phyloP scores from a whole-genome alignment of 2,797 vertebrate genomes.

The Lerista edwardsae region DNA sequence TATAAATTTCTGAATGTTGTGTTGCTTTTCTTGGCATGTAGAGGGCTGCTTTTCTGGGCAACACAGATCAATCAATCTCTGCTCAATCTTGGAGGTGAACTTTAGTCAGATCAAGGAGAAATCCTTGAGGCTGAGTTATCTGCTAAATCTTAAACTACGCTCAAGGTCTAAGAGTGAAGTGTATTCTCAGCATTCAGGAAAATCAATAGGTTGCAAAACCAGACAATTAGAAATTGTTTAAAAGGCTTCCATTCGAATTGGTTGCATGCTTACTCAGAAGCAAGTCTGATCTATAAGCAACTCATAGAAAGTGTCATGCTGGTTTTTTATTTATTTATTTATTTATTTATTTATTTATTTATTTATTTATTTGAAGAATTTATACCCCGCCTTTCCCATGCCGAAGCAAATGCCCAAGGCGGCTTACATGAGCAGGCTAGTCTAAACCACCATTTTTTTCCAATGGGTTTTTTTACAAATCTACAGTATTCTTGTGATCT shows the following conservation, averaged over 20 bases:
- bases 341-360: too few species aligned
- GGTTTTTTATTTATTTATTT: too few species aligned
- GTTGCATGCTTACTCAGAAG: background rate
- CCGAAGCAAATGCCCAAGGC: too few species aligned
- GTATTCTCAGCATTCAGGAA: slow-evolving; percentile 1
- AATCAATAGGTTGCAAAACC: slow-evolving; percentile 14
- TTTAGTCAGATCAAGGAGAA: slow-evolving; percentile 1
- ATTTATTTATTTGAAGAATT: too few species aligned
- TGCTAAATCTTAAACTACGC: background rate
- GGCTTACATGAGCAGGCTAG: too few species aligned
- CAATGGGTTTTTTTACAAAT: too few species aligned
- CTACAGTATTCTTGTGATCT: too few species aligned
- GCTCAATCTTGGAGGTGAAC: background rate
- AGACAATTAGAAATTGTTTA: slow-evolving; percentile 3
- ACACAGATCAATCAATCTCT: background rate
- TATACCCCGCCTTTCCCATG: too few species aligned
- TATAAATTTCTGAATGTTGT: background rate
- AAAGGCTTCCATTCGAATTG: background rate
- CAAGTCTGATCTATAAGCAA: background rate
- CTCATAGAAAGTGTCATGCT: too few species aligned
- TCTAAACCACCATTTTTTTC: too few species aligned
- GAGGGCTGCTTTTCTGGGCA: background rate
- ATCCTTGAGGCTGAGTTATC: background rate
- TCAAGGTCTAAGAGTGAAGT: background rate
- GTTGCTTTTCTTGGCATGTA: background rate